phyloP scores from a whole-genome alignment of 2,113 vertebrate species.

The crab-eating macaque (Macaca fascicularis) region DNA sequence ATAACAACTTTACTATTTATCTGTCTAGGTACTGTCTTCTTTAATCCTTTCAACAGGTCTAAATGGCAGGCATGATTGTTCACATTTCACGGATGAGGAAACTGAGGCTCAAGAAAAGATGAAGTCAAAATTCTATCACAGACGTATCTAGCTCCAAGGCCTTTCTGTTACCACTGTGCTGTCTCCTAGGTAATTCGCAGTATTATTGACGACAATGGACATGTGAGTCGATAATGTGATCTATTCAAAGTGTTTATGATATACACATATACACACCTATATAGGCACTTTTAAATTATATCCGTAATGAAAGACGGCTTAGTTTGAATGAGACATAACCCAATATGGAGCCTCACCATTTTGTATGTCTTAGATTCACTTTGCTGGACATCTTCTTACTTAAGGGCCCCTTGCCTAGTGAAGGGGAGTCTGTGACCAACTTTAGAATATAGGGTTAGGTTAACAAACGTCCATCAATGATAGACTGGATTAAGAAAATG shows the following conservation, averaged over 20 bases:
- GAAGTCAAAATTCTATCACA: not conserved
- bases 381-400: not conserved
- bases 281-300: not conserved
- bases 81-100: not conserved
- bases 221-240: not conserved
- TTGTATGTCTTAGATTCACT: not conserved
- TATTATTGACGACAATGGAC: not conserved
- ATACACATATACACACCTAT: not conserved
- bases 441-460: not conserved
- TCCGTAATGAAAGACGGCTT: not conserved
- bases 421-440: not conserved
- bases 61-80: not conserved
- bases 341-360: too few relatives aligned
- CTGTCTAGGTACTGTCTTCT: not conserved
- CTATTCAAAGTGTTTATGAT: not conserved
- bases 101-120: not conserved
- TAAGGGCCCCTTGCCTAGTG: not conserved
- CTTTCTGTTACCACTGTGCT: not conserved
- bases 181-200: not conserved
- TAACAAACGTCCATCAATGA: not conserved
- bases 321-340: not conserved
- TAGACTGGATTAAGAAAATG: too few relatives aligned
- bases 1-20: not conserved
- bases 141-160: not conserved
- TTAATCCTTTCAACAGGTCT: not conserved